Conservation (phyloP, 2,888 invertebrate species). For the Drosophila buzzatii region DNA sequence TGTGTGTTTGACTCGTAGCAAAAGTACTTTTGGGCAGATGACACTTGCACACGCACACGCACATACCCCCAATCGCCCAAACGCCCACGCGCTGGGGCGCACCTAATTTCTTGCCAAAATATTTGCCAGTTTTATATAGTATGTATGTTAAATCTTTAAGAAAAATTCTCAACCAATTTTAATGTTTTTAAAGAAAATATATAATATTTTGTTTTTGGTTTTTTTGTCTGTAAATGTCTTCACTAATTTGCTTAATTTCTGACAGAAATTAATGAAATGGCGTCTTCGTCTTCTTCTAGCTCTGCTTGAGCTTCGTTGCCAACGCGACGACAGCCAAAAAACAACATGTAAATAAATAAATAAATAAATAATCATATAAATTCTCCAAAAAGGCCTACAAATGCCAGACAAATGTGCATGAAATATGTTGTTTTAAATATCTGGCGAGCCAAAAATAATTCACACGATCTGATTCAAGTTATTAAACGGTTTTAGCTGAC, state of each 20-base stretch:
- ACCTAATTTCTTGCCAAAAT: constrained; percentile 57
- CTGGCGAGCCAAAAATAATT: constrained; percentile 42
- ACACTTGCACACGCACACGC: constrained; percentile 68
- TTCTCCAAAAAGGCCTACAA: constrained; percentile 59
- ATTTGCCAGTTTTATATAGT: constrained; percentile 28
- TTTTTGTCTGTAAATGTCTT: constrained; percentile 55
- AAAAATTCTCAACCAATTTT: constrained; percentile 4
- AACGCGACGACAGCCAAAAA: constrained; percentile 49
- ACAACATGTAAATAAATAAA: constrained; percentile 55
- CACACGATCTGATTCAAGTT: constrained; percentile 1
- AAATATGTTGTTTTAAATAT: constrained; percentile 54
- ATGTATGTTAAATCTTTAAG: background rate
- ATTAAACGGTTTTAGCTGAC: background rate
- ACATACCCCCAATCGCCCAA: constrained; percentile 48
- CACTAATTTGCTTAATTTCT: constrained; percentile 76
- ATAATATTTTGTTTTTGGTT: constrained; percentile 40
- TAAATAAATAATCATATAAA: constrained; percentile 51
- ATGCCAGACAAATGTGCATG: constrained; percentile 52
- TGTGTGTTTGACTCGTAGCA: background rate
- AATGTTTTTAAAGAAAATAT: constrained; percentile 26
- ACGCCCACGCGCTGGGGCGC: constrained; percentile 49
- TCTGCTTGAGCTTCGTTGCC: constrained; percentile 37
- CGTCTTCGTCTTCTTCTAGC: background rate
- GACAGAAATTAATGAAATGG: constrained; percentile 47
- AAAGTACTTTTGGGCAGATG: constrained; percentile 26